These are phyloP conservation scores for Orchesella cincta DNA, from an alignment of 1,140 invertebrate species.

Conservation along the genomic window DNA sequence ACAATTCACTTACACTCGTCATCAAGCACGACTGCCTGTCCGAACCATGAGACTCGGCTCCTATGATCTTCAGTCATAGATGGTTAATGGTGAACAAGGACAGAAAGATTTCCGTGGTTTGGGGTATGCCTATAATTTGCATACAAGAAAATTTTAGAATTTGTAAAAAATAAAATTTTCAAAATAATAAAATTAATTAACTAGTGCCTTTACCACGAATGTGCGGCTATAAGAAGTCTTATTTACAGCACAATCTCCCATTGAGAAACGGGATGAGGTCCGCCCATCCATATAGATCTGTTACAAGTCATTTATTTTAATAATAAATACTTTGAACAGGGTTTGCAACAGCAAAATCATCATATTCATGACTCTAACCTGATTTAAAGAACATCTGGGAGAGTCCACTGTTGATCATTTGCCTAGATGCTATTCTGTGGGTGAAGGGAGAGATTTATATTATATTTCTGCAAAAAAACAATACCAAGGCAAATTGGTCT, in stretches of 20 bases:
- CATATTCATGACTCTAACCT: conserved; percentile 17
- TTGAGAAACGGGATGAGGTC: conserved; percentile 24
- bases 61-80: conserved; percentile 44
- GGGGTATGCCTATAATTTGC: conserved; percentile 20
- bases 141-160: neutral
- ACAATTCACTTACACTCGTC: conserved; percentile 24
- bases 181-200: neutral
- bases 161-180: neutral
- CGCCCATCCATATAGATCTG: conserved; percentile 41
- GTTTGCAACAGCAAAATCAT: too few species aligned
- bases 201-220: too few species aligned
- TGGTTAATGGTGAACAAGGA: conserved; percentile 46
- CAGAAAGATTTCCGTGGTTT: conserved; percentile 46
- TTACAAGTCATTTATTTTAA: too few species aligned
- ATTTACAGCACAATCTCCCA: conserved; percentile 46
- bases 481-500: neutral
- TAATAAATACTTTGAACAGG: too few species aligned
- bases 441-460: neutral
- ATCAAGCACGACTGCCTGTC: conserved; percentile 40
- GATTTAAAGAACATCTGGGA: conserved; percentile 40
- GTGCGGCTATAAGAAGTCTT: conserved; percentile 33
- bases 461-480: neutral
- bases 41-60: conserved; percentile 36
- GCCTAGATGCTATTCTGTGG: neutral
- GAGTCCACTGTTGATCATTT: conserved; percentile 36